Conservation (phyloP, 2,888 invertebrate genomes). For the Napeogenes inachia region DNA sequence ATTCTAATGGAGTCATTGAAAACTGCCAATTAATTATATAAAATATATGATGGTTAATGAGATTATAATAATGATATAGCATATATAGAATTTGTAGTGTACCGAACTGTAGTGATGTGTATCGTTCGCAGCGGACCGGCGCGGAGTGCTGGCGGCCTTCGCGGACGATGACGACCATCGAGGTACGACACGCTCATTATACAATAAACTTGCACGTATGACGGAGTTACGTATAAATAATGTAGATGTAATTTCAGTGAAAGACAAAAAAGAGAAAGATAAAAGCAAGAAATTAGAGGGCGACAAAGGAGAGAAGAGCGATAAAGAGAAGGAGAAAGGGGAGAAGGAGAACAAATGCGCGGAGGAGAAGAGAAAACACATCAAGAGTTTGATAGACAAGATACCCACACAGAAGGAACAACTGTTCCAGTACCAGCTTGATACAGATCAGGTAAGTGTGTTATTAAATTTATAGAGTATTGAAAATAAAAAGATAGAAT, state of each 20-base stretch:
- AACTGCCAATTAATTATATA: too few relatives aligned
- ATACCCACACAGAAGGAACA: constrained; percentile 99
- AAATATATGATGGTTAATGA: too few relatives aligned
- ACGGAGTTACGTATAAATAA: too few relatives aligned
- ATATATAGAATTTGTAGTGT: too few relatives aligned
- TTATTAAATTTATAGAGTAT: too few relatives aligned
- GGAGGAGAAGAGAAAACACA: constrained; percentile 97
- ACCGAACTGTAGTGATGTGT: background rate
- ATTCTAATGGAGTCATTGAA: too few relatives aligned
- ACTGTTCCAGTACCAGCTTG: constrained; percentile 95
- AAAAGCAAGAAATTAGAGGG: constrained; percentile 35
- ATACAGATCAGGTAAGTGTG: constrained; percentile 81
- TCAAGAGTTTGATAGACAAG: constrained; percentile 97
- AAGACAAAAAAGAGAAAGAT: constrained; percentile 50
- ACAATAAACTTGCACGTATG: too few relatives aligned
- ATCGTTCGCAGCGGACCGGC: constrained; percentile 31
- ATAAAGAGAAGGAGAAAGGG: constrained; percentile 45
- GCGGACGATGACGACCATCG: constrained; percentile 44
- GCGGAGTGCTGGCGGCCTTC: constrained; percentile 52
- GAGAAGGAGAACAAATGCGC: constrained; percentile 79
- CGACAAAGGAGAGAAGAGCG: constrained; percentile 42
- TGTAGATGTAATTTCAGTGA: constrained; percentile 12
- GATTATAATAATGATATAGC: too few relatives aligned
- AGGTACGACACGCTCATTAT: background rate
- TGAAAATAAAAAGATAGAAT: too few relatives aligned